Evolutionary conservation across 2,888 invertebrate genomes (phyloP).

Genomic region (Tillus elongatus): DNA sequence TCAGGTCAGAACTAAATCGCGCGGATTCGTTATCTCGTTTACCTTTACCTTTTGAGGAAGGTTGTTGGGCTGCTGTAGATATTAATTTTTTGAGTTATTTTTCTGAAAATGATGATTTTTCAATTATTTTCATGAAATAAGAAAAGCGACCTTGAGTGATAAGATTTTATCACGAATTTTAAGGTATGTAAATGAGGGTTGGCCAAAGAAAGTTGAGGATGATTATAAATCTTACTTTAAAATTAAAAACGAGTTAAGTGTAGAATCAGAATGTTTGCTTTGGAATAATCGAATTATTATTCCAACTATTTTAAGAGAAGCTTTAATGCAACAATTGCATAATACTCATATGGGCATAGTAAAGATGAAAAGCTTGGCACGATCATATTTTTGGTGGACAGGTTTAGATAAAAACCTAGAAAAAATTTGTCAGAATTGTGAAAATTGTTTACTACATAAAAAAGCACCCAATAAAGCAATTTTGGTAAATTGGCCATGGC

Average conservation of each 20-base stretch:
- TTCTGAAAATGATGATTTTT: neutral
- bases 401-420: constrained; percentile 17
- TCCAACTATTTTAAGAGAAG: constrained; percentile 12
- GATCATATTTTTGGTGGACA: constrained; percentile 21
- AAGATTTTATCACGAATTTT: constrained; percentile 6
- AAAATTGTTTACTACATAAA: constrained; percentile 12
- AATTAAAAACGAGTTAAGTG: constrained; percentile 9
- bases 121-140: constrained; percentile 5
- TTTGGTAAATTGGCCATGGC: constrained; percentile 20
- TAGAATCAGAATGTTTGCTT: constrained; percentile 17
- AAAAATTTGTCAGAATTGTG: constrained; percentile 10
- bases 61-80: neutral
- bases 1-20: neutral
- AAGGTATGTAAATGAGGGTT: constrained; percentile 1
- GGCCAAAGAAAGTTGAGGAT: constrained; percentile 5
- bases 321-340: constrained; percentile 18
- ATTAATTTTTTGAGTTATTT: neutral
- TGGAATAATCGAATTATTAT: constrained; percentile 19
- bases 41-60: neutral
- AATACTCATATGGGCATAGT: constrained; percentile 13
- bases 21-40: constrained; percentile 17
- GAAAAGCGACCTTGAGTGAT: neutral
- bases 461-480: constrained; percentile 10
- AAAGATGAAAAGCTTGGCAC: constrained; percentile 16
- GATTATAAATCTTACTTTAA: constrained; percentile 8